A percentile compares a stretch with the other conserved stretches of the same genome.
Evolutionary conservation across 2,888 invertebrate genomes (phyloP).

Genomic region (Alloscopus bannaensis): DNA sequence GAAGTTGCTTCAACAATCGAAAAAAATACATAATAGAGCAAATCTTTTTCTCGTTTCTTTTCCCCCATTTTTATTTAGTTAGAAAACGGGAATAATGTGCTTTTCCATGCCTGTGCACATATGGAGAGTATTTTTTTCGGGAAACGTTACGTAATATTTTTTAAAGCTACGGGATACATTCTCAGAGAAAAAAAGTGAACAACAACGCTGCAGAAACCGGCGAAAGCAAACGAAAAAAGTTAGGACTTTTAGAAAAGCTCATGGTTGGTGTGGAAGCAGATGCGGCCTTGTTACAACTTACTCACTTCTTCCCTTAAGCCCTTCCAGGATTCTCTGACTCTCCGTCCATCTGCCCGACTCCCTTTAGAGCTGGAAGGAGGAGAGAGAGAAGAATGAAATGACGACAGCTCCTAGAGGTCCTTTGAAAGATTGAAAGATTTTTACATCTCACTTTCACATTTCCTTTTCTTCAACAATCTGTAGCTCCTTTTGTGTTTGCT

Average conservation of each 20-base stretch:
- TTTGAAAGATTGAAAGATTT: not conserved
- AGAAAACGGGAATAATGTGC: not conserved
- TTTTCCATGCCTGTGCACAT: not conserved
- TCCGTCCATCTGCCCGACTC: not conserved
- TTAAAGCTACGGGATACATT: not conserved
- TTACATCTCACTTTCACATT: not conserved
- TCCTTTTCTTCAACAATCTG: too few species aligned
- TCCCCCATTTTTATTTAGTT: not conserved
- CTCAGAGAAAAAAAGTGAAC: not conserved
- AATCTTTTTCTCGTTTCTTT: constrained; percentile 18
- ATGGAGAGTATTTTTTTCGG: not conserved
- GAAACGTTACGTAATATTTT: not conserved
- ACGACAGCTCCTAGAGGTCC: not conserved
- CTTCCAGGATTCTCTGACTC: not conserved
- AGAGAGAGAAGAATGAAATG: not conserved
- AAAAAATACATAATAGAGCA: constrained; percentile 9
- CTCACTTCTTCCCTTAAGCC: not conserved
- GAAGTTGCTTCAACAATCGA: constrained; percentile 9
- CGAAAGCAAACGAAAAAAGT: not conserved
- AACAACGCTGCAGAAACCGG: not conserved
- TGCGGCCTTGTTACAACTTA: constrained; percentile 14
- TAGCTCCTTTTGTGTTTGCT: too few species aligned
- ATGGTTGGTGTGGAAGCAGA: not conserved
- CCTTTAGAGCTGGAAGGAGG: not conserved
- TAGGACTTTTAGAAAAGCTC: not conserved